Conservation (phyloP, 2,888 invertebrate species). For the Rhamnusium bicolor region DNA sequence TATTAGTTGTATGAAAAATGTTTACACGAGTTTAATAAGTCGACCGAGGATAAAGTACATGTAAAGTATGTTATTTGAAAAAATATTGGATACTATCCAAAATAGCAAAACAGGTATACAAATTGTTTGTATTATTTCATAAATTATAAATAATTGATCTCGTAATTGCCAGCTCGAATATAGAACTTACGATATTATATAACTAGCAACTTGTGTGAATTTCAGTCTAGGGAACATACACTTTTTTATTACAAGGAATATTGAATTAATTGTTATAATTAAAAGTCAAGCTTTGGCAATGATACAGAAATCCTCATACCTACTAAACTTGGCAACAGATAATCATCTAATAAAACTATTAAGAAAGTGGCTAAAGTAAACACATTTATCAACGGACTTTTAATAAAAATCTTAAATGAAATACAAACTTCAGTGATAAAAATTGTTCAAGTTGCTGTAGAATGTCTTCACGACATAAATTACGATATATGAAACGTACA, state of each 20-base stretch:
- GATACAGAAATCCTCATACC: background rate
- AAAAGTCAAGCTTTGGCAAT: background rate
- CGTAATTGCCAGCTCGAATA: background rate
- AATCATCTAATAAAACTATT: conserved; percentile 2
- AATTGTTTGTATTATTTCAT: background rate
- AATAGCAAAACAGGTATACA: background rate
- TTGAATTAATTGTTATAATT: too few relatives aligned
- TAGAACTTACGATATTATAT: too few relatives aligned
- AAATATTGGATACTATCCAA: background rate
- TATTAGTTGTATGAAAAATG: background rate
- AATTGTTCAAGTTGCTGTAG: background rate
- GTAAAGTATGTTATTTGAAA: background rate
- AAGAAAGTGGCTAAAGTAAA: background rate
- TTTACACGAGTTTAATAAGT: background rate
- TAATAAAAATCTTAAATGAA: conserved; percentile 22
- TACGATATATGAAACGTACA: background rate
- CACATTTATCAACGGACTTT: conserved; percentile 11
- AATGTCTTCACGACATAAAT: conserved; percentile 4
- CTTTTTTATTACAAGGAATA: too few relatives aligned
- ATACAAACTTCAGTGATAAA: conserved; percentile 3
- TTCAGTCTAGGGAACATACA: background rate
- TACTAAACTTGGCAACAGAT: background rate
- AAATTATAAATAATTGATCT: background rate
- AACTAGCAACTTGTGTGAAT: background rate
- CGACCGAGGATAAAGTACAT: background rate